These are phyloP conservation scores for Scylla paramamosain DNA, from an alignment of 1,140 invertebrate species.

Conservation along the genomic window DNA sequence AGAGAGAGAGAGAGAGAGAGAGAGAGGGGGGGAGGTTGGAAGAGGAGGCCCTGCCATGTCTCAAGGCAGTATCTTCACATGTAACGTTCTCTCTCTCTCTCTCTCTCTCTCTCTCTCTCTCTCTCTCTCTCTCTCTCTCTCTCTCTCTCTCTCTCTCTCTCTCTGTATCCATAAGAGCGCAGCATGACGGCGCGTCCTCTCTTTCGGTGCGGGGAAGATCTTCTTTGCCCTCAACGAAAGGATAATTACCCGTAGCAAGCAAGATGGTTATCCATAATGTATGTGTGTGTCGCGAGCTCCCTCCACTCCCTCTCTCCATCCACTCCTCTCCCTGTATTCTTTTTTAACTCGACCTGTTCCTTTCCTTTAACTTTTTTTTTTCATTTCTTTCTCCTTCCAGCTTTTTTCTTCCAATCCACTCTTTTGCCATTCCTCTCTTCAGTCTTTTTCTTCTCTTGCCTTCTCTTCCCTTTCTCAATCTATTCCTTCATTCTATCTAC, in stretches of 20 bases:
- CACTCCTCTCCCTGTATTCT: background rate
- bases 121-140: too few relatives aligned
- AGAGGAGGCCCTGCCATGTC: background rate
- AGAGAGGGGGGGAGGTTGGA: background rate
- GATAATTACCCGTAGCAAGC: conserved; percentile 1
- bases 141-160: too few relatives aligned
- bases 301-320: background rate
- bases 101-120: too few relatives aligned
- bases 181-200: too few relatives aligned
- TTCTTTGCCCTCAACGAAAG: background rate
- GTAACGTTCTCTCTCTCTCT: too few relatives aligned
- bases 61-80: background rate
- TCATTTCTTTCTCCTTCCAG: background rate
- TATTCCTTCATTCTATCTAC: background rate
- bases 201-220: background rate
- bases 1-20: conserved; percentile 24
- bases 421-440: background rate
- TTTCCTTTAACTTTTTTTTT: background rate
- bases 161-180: too few relatives aligned
- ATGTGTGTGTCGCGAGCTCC: background rate
- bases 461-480: background rate
- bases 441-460: background rate
- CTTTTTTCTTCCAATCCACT: background rate
- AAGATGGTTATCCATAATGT: background rate
- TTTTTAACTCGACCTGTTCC: background rate